A percentile compares a stretch with the other conserved stretches of the same genome.
Evolutionary conservation across 2,113 vertebrate genomes (phyloP).

Genomic region (Poecilia latipinna): DNA sequence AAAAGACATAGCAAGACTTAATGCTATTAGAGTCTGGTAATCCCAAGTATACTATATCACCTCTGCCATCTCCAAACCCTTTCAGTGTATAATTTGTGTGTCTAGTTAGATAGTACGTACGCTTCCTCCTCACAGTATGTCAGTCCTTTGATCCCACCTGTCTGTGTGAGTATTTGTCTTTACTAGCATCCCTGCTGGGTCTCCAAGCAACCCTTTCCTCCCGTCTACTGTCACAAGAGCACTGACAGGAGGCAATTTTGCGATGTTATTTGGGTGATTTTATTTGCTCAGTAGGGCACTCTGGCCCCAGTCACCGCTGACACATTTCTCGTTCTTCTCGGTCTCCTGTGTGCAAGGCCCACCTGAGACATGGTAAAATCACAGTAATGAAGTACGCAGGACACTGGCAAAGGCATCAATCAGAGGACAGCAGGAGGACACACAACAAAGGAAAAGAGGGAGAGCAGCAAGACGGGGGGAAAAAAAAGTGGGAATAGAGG

Average conservation of each 20-base stretch:
- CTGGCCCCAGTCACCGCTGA: slow-evolving; percentile 61
- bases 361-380: slow-evolving; percentile 79
- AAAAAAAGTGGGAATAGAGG: slow-evolving; percentile 11
- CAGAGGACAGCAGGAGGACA: slow-evolving; percentile 55
- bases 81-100: slow-evolving; percentile 34
- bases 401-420: slow-evolving; percentile 76
- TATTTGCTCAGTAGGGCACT: slow-evolving; percentile 80
- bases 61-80: slow-evolving; percentile 46
- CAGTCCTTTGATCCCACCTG: slow-evolving; percentile 16
- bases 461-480: slow-evolving; percentile 3
- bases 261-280: slow-evolving; percentile 76
- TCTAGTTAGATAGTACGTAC: slow-evolving; percentile 18
- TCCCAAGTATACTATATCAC: slow-evolving; percentile 44
- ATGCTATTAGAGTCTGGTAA: slow-evolving; percentile 46
- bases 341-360: slow-evolving; percentile 74
- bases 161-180: slow-evolving; percentile 39
- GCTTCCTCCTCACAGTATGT: slow-evolving; percentile 1
- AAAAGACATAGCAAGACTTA: slow-evolving; percentile 41
- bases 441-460: slow-evolving; percentile 48
- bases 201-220: slow-evolving; percentile 29
- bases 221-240: slow-evolving; percentile 23
- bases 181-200: slow-evolving; percentile 21
- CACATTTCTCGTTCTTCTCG: slow-evolving; percentile 74
- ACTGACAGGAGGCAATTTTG: slow-evolving; percentile 58
- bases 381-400: slow-evolving; percentile 81